Conservation (phyloP, 2,113 vertebrate genomes). For the Mesoclemmys tuberculata region DNA sequence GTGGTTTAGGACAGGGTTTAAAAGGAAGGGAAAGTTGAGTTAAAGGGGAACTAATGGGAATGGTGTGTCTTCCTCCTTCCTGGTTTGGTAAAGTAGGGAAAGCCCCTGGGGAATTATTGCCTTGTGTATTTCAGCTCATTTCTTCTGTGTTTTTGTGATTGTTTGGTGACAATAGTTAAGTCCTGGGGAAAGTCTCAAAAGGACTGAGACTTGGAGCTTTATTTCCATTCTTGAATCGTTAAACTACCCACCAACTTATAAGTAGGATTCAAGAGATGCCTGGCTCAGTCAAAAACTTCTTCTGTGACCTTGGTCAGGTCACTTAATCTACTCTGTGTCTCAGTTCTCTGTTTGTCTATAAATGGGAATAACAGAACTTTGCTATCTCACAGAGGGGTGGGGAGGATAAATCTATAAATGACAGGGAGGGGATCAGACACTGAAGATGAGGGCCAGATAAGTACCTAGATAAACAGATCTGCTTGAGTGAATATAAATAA, state of each 20-base stretch:
- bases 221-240: slow-evolving; percentile 50
- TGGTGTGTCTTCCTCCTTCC: background rate
- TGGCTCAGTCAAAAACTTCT: background rate
- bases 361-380: background rate
- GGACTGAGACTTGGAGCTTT: slow-evolving; percentile 40
- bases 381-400: background rate
- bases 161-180: background rate
- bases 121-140: background rate
- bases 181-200: background rate
- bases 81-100: background rate
- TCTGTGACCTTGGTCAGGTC: background rate
- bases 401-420: background rate
- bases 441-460: slow-evolving; percentile 31
- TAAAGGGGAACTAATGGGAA: background rate
- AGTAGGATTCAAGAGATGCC: slow-evolving; percentile 5
- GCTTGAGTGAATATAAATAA: background rate
- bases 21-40: background rate
- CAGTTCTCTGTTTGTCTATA: background rate
- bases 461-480: slow-evolving; percentile 14
- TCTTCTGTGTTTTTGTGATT: background rate
- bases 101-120: background rate
- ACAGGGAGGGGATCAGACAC: background rate
- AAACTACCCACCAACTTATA: background rate
- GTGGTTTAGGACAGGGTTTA: background rate
- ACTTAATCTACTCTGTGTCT: background rate